A percentile compares a stretch with the other conserved stretches of the same genome.
Evolutionary conservation across 2,797 vertebrate genomes (phyloP).

Genomic region (Acrocephalus scirpaceus): DNA sequence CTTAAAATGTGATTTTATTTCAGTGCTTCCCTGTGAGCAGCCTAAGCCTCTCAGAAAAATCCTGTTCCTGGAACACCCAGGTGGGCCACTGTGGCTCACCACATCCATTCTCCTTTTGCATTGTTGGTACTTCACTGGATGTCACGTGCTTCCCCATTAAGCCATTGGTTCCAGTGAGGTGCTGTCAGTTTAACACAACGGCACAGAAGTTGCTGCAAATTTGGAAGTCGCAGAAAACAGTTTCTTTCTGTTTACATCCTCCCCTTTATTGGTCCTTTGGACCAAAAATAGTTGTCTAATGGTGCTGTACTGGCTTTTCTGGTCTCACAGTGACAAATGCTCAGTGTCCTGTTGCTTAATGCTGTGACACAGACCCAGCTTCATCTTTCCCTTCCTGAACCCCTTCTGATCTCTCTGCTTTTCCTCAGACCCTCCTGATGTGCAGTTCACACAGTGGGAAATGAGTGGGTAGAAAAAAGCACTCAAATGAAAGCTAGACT

Average conservation of each 20-base stretch:
- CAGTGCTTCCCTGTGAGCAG: background rate
- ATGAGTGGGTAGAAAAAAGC: slow-evolving; percentile 42
- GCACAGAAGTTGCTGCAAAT: background rate
- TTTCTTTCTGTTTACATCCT: background rate
- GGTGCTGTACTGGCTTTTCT: background rate
- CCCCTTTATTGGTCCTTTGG: background rate
- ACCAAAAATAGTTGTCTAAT: background rate
- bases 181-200: background rate
- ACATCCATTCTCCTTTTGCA: background rate
- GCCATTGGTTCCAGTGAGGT: background rate
- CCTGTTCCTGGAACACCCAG: background rate
- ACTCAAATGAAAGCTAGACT: slow-evolving; percentile 33
- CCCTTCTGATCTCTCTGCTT: slow-evolving; percentile 32
- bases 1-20: background rate
- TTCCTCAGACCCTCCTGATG: slow-evolving; percentile 5
- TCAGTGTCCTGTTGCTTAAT: background rate
- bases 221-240: background rate
- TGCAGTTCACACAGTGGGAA: slow-evolving; percentile 23
- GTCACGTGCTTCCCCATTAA: background rate
- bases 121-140: background rate
- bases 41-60: background rate
- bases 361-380: background rate
- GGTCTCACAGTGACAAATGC: background rate
- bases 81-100: background rate
- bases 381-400: background rate